Evolutionary conservation across 2,888 invertebrate species (phyloP), one percentile per base, ranked within the genome.

Genomic region (Leucoma salicis): DNA sequence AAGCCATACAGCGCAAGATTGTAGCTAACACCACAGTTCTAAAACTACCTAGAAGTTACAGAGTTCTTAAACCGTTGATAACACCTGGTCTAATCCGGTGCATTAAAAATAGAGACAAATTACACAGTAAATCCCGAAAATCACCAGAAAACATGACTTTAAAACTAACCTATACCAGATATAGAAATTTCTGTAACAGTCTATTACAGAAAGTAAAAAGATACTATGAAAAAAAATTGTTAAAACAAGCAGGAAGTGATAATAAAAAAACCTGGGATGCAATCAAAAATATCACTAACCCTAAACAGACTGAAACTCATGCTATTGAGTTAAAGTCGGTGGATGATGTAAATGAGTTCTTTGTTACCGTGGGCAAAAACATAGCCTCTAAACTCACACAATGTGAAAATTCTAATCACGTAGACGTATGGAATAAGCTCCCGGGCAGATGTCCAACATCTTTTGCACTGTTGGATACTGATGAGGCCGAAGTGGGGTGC

Each of bases 201-300:
- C n/a, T n/a, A n/a, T n/a, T 34, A 21, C 34, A 24, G 2, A 34
- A 27, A n/a, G 14, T 35, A 15, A 35, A 35, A 35, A 14, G 2
- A 7, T 25, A 14, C 1, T 35, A 35, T n/a, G 27, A 35, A 5
- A 25, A 35, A 35, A 15, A 7, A 14, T n/a, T 21, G 5, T n/a
- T 35, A 10, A 27, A 34, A 4, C 14, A 34, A 25, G 13, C 34
- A 24, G 13, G 12, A n/a, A 25, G 13, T 13, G 24, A 34, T 12
- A 24, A 24, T 10, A 34, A 25, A 24, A 13, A 18, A n/a, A 7
- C 14, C 6, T 34, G 34, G 34, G 24, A 34, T 13, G 12, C 34
- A 24, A 34, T 34, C 11, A 34, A 34, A 25, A n/a, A 34, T n/a
- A 34, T 34, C 16, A 34, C 34, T 4, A 24, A 34, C 14, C 21